Evolutionary conservation across 2,888 invertebrate genomes (phyloP), one percentile per base, ranked within the genome.

Genomic region (Calameuta idolon): DNA sequence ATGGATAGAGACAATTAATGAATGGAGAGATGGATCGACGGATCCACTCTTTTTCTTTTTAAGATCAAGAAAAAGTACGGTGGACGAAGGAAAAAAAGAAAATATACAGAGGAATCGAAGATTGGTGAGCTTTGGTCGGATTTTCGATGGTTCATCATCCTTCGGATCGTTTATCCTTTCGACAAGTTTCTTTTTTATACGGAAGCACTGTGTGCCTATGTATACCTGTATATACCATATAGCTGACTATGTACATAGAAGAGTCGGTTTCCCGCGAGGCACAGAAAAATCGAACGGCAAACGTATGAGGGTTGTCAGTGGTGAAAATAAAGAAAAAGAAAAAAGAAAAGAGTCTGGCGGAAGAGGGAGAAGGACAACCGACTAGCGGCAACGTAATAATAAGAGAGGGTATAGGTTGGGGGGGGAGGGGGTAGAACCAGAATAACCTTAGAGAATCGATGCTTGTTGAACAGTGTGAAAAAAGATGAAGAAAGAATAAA

Each of bases 221-320:
- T 75, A 40, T 15, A n/a, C 5, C 11, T 69, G 33, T 35, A 11
- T 69, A 34, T 75, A n/a, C 71, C 3, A 40, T 37, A 31, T 4
- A n/a, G n/a, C 15, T 30, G 30, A 37, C 69, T 31, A 31, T 74
- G 11, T 69, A 74, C 76, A 69, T 35, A 74, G 40, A 76, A 75
- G 55, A 37, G 75, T 76, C 76, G 30, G 35, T 69, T 71, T 75
- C 69, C 69, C 68, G 71, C 74, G 69, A 31, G 71, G 15, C 71
- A 71, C n/a, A n/a, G 71, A 34, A 31, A 71, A 31, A 34, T 15
- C 12, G 15, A 71, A 71, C 31, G 71, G 71, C 40, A 35, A 15
- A 77, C 75, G 69, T 75, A 75, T 75, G 77, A 75, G 71, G 34
- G 31, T 74, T 75, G 75, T 77, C 75, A 77, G 75, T 37, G 15